Evolutionary conservation across 2,888 invertebrate species (phyloP).

Genomic region (Drosophila pseudotakahashii): DNA sequence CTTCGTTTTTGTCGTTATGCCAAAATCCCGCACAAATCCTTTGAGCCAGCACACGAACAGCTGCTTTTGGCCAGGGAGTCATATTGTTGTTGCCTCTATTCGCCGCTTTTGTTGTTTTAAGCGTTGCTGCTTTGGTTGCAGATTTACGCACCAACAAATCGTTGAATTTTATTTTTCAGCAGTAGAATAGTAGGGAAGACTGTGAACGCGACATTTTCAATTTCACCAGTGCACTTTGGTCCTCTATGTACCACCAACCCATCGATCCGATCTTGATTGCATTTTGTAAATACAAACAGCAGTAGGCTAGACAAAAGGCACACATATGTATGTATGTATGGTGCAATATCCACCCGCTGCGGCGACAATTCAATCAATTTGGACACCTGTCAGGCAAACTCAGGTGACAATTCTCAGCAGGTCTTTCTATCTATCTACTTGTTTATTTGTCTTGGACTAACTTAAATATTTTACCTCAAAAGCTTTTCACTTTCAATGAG

Average conservation of each 20-base stretch:
- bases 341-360: slow-evolving; percentile 49
- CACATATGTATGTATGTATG: background rate
- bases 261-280: slow-evolving; percentile 71
- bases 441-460: background rate
- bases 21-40: slow-evolving; percentile 79
- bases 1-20: slow-evolving; percentile 76
- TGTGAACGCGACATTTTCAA: slow-evolving; percentile 60
- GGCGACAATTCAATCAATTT: slow-evolving; percentile 74
- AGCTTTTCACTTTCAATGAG: background rate
- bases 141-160: slow-evolving; percentile 79
- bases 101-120: slow-evolving; percentile 56
- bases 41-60: slow-evolving; percentile 78
- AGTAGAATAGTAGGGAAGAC: background rate
- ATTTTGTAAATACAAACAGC: slow-evolving; percentile 70
- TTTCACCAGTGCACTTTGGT: slow-evolving; percentile 55
- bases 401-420: slow-evolving; percentile 17
- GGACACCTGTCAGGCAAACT: slow-evolving; percentile 6
- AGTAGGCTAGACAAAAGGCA: slow-evolving; percentile 32
- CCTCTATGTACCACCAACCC: background rate
- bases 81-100: slow-evolving; percentile 27
- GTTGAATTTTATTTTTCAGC: slow-evolving; percentile 65
- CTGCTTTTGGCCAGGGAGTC: slow-evolving; percentile 59
- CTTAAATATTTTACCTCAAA: background rate
- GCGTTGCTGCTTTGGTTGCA: slow-evolving; percentile 72
- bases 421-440: background rate